Evolutionary conservation across 2,113 vertebrate genomes (phyloP).

Genomic region (Vidua macroura): DNA sequence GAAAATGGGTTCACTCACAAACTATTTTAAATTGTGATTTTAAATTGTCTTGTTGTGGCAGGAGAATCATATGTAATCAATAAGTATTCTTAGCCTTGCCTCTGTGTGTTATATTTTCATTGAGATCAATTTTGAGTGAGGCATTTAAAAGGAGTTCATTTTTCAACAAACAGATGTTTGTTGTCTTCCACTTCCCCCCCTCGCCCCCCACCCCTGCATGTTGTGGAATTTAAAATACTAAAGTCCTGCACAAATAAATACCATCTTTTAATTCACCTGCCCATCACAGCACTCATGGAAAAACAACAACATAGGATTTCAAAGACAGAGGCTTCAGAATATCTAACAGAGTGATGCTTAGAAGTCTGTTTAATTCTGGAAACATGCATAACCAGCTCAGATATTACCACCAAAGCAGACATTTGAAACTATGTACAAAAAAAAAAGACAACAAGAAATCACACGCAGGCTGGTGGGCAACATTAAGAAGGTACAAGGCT

Average conservation of each 20-base stretch:
- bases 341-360: background rate
- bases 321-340: background rate
- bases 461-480: constrained; percentile 41
- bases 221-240: background rate
- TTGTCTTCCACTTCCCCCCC: background rate
- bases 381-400: background rate
- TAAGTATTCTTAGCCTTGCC: background rate
- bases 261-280: background rate
- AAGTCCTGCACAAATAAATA: background rate
- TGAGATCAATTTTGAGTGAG: background rate
- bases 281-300: background rate
- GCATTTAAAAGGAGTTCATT: background rate
- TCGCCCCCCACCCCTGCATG: background rate
- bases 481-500: background rate
- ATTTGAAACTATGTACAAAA: constrained; percentile 34
- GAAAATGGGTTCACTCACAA: background rate
- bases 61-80: background rate
- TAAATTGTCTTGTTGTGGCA: background rate
- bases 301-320: accelerated
- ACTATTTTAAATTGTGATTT: background rate
- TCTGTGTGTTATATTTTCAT: background rate
- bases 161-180: background rate
- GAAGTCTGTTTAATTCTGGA: constrained; percentile 55
- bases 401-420: constrained; percentile 26
- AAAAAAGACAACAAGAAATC: background rate